Percentiles rank a stretch among this genome's conserved stretches.
These are phyloP conservation scores for Lethrus apterus DNA, from an alignment of 1,140 invertebrate species.

Conservation along the genomic window DNA sequence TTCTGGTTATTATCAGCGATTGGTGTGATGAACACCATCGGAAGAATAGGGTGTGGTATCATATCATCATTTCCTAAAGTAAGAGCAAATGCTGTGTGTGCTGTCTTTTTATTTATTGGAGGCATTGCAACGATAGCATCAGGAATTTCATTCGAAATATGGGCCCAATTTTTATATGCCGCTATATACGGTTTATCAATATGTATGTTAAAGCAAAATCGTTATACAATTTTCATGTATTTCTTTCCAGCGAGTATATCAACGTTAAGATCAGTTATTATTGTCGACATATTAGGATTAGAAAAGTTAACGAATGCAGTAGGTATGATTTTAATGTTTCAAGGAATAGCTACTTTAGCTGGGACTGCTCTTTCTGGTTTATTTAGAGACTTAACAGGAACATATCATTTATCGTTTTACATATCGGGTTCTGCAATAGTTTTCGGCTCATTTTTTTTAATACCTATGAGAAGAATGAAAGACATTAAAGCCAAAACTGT, in stretches of 20 bases:
- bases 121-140: slow-evolving; percentile 26
- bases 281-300: slow-evolving; percentile 23
- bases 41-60: slow-evolving; percentile 68
- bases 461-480: slow-evolving; percentile 10
- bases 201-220: slow-evolving; percentile 23
- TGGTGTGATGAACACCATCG: slow-evolving; percentile 82
- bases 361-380: slow-evolving; percentile 17
- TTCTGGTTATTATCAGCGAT: slow-evolving; percentile 76
- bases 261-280: slow-evolving; percentile 20
- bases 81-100: slow-evolving; percentile 27
- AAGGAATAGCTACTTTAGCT: slow-evolving; percentile 19
- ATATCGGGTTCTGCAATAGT: slow-evolving; percentile 16
- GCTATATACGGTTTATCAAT: slow-evolving; percentile 27
- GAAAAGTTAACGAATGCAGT: slow-evolving; percentile 24
- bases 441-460: slow-evolving; percentile 18
- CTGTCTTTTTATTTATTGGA: slow-evolving; percentile 25
- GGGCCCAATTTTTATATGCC: slow-evolving; percentile 22
- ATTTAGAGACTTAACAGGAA: slow-evolving; percentile 18
- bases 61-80: slow-evolving; percentile 26
- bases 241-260: slow-evolving; percentile 23
- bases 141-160: slow-evolving; percentile 18
- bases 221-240: neutral
- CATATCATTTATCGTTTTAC: slow-evolving; percentile 21
- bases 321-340: slow-evolving; percentile 24
- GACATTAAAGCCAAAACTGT: too few species aligned